Base-by-base conservation (phyloP, 2,113 vertebrate species). In the Cyprinus carpio region DNA sequence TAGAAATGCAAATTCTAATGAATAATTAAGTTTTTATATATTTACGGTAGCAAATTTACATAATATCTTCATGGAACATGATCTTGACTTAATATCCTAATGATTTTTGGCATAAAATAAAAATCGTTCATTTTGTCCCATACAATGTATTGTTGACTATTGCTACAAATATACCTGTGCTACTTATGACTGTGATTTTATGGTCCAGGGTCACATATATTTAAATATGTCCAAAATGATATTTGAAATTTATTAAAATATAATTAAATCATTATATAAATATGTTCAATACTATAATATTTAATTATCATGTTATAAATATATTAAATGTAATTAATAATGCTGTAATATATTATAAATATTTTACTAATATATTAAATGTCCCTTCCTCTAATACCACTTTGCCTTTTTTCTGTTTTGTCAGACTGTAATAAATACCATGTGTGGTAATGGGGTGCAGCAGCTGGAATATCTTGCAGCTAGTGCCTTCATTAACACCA, bases 371-470 rank as follows among this genome's bases (percentile, higher is more conserved):
- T 46, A 51, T 51, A 29, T 51, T 76, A 10, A 20, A 31, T 76
- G 7, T 54, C 46, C 46, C 15, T 54, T 18, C 13, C 43, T 25
- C 46, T 46, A 74, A 74, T 49, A 20, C 16, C 6, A 62, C 49
- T n/a, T 34, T 46, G 5, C 31, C 31, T 69, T 69, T 37, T 79
- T 13, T 69, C 0, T 16, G 69, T 72, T 23, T 5, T n/a, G 15
- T 75, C 91, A 96, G 97, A 81, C 20, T 0, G 95, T 99, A n/a
- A 91, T 98, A 92, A 99, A 99, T 92, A 99, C 97, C 81, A 96
- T 97, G 98, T 99, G 98, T 71, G 98, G 98, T 23, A 94, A 95
- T 20, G 93, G 92, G 3, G 94, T 96, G 95, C 98, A 99, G 90
- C 80, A 89, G 0, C 60, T 92, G 16, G 75, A 94, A 64, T 95